Evolutionary conservation across 1,140 invertebrate genomes (phyloP), one percentile per base, ranked within the genome.

Genomic region (Pseudomyrmex gracilis): DNA sequence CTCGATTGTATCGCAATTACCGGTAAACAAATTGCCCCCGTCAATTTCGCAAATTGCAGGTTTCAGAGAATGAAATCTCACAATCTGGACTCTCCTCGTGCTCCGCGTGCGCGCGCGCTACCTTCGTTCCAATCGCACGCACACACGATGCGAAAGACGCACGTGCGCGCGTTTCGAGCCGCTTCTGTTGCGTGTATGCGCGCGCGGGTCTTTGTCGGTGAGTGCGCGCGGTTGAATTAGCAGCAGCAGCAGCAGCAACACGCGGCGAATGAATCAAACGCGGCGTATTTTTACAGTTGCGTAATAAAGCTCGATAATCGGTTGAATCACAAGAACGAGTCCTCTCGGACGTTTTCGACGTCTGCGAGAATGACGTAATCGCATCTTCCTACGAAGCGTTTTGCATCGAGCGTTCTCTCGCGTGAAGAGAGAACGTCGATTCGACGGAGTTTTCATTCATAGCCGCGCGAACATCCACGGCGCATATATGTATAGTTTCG

Each of bases 11-110:
- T 91, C 85, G 90, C 89, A 91, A 92, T 92, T 91, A 92, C 90
- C 83, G 83, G 90, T 91, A 89, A 91, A 92, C 90, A 92, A 92
- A 91, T 90, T 92, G 89, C 90, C 83, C 34, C 90, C 89, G 90
- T 92, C 90, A 90, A 92, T 92, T 91, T 91, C 87, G 87, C 90
- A 92, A 92, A 92, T 92, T 92, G 88, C 90, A 90, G 89, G 90
- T 86, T 34, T 90, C 90, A 68, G 83, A 88, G 89, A 92, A 91
- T 91, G 91, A 92, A 92, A 92, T 92, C 90, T 91, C 76, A 87
- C 89, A 91, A 91, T 92, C 91, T 91, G 91, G 80, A 84, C 83
- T 84, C 64, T 78, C 63, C 82, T 63, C 55, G 84, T 67, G 87
- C 68, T 76, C 87, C 82, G 76, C 87, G n/a, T n/a, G 53, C 82